Conservation (phyloP, 2,797 vertebrate genomes). For the Etheostoma nigrum region DNA sequence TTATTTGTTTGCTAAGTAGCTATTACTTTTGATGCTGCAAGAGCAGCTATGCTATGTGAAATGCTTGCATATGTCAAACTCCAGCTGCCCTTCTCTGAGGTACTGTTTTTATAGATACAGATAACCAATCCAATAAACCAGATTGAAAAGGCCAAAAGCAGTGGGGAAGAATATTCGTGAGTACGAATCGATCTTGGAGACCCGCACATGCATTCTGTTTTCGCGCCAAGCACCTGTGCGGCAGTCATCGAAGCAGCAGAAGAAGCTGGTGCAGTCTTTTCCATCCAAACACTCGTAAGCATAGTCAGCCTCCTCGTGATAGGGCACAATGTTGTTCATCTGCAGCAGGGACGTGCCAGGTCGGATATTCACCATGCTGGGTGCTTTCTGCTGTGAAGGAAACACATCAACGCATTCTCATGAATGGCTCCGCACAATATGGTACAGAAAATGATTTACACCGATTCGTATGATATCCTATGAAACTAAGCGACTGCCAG, state of each 20-base stretch:
- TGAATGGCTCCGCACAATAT: no score
- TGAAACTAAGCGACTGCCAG: no score
- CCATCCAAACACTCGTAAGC: conserved; percentile 95
- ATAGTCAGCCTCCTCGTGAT: conserved; percentile 89
- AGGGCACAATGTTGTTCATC: conserved; percentile 91
- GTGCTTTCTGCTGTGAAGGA: conserved; percentile 80
- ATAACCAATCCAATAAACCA: conserved; percentile 97
- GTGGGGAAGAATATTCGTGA: conserved; percentile 97
- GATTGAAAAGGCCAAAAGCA: conserved; percentile 96
- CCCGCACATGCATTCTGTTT: conserved; percentile 94
- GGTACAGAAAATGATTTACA: no score
- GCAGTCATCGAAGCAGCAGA: conserved; percentile 97
- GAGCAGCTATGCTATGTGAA: conserved; percentile 41
- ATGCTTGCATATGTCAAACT: conserved; percentile 55
- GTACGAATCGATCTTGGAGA: conserved; percentile 96
- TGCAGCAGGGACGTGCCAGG: conserved; percentile 92
- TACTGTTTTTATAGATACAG: conserved; percentile 90
- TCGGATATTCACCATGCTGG: conserved; percentile 86
- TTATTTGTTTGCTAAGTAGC: conserved; percentile 1
- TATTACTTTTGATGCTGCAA: not conserved
- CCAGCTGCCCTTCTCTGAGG: conserved; percentile 13
- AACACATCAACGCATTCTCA: not conserved
- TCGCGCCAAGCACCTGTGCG: conserved; percentile 94
- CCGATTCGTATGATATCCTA: no score
- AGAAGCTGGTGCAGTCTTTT: conserved; percentile 96